These are phyloP conservation scores for Cardiocondyla obscurior DNA, from an alignment of 1,140 invertebrate species.

Conservation along the genomic window DNA sequence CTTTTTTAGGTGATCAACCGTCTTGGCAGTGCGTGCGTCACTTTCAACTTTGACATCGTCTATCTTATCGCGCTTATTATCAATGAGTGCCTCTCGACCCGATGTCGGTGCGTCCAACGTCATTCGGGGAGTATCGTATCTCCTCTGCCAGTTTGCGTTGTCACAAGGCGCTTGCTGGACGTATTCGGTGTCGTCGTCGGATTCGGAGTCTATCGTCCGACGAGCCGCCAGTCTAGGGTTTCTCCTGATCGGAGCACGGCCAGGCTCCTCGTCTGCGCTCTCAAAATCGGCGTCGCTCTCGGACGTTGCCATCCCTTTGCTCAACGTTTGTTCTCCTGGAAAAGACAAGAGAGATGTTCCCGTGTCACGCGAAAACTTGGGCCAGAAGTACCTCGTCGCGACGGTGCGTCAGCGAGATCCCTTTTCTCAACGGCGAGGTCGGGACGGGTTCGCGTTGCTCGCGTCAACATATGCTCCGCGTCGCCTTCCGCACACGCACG, in stretches of 20 bases:
- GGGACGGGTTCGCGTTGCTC: too few species aligned
- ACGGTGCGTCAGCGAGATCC: too few species aligned
- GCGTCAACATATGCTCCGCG: conserved; percentile 24
- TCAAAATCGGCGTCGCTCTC: conserved; percentile 89
- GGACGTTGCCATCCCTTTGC: conserved; percentile 86
- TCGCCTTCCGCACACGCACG: background rate
- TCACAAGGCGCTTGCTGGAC: conserved; percentile 26
- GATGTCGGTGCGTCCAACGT: background rate
- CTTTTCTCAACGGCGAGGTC: background rate
- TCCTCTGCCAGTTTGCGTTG: background rate
- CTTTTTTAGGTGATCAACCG: background rate
- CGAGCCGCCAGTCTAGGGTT: background rate
- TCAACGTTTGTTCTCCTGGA: background rate
- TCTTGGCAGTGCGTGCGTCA: background rate
- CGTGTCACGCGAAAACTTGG: background rate
- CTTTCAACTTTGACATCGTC: conserved; percentile 32
- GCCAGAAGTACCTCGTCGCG: background rate
- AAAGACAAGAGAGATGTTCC: background rate
- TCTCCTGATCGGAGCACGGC: conserved; percentile 37
- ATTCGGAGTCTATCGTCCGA: conserved; percentile 85
- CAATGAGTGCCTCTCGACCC: background rate
- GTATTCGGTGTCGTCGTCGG: conserved; percentile 83
- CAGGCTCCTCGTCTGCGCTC: conserved; percentile 87
- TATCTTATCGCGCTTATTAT: conserved; percentile 20
- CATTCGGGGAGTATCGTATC: background rate